Evolutionary conservation across 2,888 invertebrate genomes (phyloP), one percentile per base, ranked within the genome.

Genomic region (Romanomermis culicivorax): DNA sequence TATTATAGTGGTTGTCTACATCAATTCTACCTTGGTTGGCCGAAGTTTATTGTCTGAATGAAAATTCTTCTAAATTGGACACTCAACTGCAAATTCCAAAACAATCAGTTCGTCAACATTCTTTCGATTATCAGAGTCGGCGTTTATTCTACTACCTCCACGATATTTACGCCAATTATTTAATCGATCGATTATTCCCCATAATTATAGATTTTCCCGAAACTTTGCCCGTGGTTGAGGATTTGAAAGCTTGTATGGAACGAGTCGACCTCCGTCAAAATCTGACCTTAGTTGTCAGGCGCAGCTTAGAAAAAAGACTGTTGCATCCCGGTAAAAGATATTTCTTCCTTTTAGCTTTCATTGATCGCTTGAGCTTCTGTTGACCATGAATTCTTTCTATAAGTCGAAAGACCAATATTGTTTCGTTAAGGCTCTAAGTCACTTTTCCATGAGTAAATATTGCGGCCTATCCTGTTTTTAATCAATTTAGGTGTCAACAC

Each of bases 401-500:
- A 11, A 17, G 7, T 7, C 36, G 17, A 36, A 36, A 45, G 11
- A 45, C 45, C 4, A 45, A 45, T 36, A 36, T 36, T 36, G 36
- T 36, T 36, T 36, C 17, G n/a, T n/a, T n/a, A n/a, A n/a, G n/a
- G n/a, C n/a, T n/a, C n/a, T n/a, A n/a, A n/a, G n/a, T n/a, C n/a
- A n/a, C n/a, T n/a, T n/a, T n/a, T n/a, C n/a, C n/a, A n/a, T n/a
- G n/a, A n/a, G n/a, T n/a, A n/a, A n/a, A n/a, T n/a, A n/a, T n/a
- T n/a, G n/a, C n/a, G n/a, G n/a, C n/a, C n/a, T n/a, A n/a, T n/a
- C n/a, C n/a, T n/a, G n/a, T n/a, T n/a, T n/a, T n/a, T n/a, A n/a
- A n/a, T n/a, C n/a, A n/a, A n/a, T 55, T 24, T 47, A 59, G 64
- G 62, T 26, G 93, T 93, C 0, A 87, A 87, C 66, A 97, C 95